Percentiles rank a stretch among this genome's conserved stretches.
These are phyloP conservation scores for Wasmannia auropunctata DNA, from an alignment of 1,140 invertebrate species.

Conservation along the genomic window DNA sequence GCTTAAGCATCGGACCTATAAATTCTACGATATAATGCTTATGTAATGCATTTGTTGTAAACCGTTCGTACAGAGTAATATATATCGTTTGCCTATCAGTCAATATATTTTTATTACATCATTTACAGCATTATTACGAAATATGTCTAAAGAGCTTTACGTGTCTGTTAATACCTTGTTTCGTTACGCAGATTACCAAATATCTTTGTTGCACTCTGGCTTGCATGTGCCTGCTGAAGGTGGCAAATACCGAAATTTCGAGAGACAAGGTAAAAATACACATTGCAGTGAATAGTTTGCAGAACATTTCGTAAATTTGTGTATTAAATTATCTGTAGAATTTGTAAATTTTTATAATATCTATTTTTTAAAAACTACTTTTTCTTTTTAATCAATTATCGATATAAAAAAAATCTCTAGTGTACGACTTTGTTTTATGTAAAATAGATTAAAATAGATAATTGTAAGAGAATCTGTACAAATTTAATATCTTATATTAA, in stretches of 20 bases:
- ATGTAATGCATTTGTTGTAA: constrained; percentile 58
- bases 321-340: neutral
- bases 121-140: neutral
- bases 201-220: constrained; percentile 63
- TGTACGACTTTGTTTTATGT: neutral
- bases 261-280: constrained; percentile 62
- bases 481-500: neutral
- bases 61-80: neutral
- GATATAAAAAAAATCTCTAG: neutral
- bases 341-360: neutral
- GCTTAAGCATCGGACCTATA: constrained; percentile 48
- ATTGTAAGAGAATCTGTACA: neutral
- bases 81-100: neutral
- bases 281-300: neutral
- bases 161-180: neutral
- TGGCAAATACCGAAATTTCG: constrained; percentile 30
- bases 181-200: constrained; percentile 57
- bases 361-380: neutral
- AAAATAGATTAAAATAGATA: neutral
- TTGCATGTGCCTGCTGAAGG: constrained; percentile 52
- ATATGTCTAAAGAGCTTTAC: neutral
- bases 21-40: constrained; percentile 42
- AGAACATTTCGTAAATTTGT: neutral
- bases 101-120: constrained; percentile 24
- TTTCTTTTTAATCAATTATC: neutral